Base-by-base conservation (phyloP, 2,888 invertebrate species). In the Drosophila pseudotakahashii region DNA sequence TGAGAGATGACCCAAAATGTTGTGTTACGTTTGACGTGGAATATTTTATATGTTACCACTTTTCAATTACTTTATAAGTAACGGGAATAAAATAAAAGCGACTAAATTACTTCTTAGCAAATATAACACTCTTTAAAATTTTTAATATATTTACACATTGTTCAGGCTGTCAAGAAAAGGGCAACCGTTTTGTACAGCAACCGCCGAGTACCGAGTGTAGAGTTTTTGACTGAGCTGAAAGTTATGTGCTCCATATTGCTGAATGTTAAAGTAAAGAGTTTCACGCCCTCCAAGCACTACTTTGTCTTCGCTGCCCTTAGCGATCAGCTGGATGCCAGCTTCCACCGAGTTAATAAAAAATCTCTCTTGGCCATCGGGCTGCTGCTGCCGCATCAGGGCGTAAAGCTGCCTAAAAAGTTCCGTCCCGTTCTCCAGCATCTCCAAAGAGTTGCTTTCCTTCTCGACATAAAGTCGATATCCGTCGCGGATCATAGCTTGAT, bases 131-230 rank as follows among this genome's bases (percentile, higher is more conserved):
- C 3, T 10, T 32, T 3, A 3, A 30, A 7, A 6, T 10, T 32
- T 32, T 10, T 32, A 14, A 48, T 41, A 14, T 32, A 47, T 83
- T 93, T 92, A 96, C 96, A 95, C 94, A 90, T 93, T 93, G 89
- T 96, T 96, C 60, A 96, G 93, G 73, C 95, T 95, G 81, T 95
- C 95, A 41, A 95, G 92, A 87, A 94, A 96, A 2, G 96, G 96
- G 82, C 96, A 96, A 13, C 96, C 96, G 52, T 95, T 93, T 92
- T 96, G 96, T 59, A 96, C 92, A 0, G 96, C 96, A 44, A 96
- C 95, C 0, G 96, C 96, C 0, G 96, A 96, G 89, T 96, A 96
- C 44, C 96, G 93, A 0, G 96, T 96, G 79, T 95, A 95, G 10
- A 96, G 92, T 90, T 96, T 96, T 88, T 96, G 95, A 80, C 96